phyloP scores from a whole-genome alignment of 2,888 invertebrate genomes.

The Oconnorella tubifera region DNA sequence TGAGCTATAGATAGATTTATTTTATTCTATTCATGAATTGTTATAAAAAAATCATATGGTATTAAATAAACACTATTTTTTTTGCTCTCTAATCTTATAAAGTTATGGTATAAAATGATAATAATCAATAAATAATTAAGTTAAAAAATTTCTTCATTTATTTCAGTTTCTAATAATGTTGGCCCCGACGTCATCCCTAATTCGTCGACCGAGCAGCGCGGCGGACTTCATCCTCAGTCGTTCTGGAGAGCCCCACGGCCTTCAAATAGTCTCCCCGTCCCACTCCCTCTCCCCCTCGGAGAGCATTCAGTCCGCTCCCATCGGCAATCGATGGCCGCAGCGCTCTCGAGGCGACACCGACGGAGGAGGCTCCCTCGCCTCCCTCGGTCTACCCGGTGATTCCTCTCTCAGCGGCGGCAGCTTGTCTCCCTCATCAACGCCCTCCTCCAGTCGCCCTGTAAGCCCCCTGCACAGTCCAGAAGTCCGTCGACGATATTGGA shows the following conservation, averaged over 20 bases:
- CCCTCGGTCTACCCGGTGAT: not conserved
- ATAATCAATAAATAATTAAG: too few relatives aligned
- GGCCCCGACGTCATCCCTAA: not conserved
- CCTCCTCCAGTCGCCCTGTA: not conserved
- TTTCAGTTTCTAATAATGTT: too few relatives aligned
- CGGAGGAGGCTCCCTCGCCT: slow-evolving; percentile 1
- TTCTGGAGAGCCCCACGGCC: not conserved
- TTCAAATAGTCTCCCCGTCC: slow-evolving; percentile 2
- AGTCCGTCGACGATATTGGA: not conserved
- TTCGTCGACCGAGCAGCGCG: slow-evolving; percentile 12
- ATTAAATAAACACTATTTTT: too few relatives aligned
- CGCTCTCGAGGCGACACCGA: not conserved
- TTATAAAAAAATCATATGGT: too few relatives aligned
- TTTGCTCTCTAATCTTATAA: too few relatives aligned
- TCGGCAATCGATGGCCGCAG: not conserved
- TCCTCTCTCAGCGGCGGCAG: not conserved
- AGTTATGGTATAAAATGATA: too few relatives aligned
- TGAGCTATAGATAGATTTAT: too few relatives aligned
- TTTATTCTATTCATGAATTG: too few relatives aligned
- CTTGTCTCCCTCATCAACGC: not conserved
- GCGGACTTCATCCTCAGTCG: slow-evolving; percentile 8
- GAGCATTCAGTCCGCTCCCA: slow-evolving; percentile 9
- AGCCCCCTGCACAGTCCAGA: slow-evolving; percentile 2
- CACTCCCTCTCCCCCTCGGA: slow-evolving; percentile 10
- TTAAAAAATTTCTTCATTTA: too few relatives aligned